Evolutionary conservation across 1,140 invertebrate genomes (phyloP), one percentile per base, ranked within the genome.

Genomic region (Brachystomella parvula): DNA sequence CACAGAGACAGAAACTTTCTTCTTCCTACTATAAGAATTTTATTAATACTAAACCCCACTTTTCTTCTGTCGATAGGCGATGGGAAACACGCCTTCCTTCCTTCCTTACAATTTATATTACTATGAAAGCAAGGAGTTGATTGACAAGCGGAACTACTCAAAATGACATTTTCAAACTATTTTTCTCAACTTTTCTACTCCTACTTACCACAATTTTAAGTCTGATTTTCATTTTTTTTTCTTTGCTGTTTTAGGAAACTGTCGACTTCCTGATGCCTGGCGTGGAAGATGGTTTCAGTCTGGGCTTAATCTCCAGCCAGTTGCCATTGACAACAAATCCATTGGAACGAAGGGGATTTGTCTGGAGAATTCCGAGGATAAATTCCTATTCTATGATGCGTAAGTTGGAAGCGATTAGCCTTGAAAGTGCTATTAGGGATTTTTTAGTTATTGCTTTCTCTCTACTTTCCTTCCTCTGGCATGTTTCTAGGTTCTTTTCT

Each of bases 241-340:
- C 63, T 59, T 72, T 47, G 64, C 17, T 30, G 17, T 60, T 60
- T 19, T 29, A 33, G 61, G 61, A 6, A 47, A 26, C 32, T 90
- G 88, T 78, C 82, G 82, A 69, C 89, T 90, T 79, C 88, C 88
- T 65, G 78, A 82, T 60, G 81, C 82, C 64, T 90, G 89, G 88
- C 83, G 87, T 73, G 89, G 88, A 64, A 85, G 84, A 63, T 90
- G 89, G 89, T 90, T 90, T 78, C 87, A 90, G 76, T 89, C 87
- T 65, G 88, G 89, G 44, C 86, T 89, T 69, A 84, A 86, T 73
- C 24, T 53, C 12, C 86, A 89, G 74, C 83, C 86, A 47, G 87
- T 90, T 75, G 78, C 84, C 69, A 88, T 90, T 76, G 86, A 88
- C 70, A 86, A 84, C 61, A 86, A 86, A 69, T 81, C 85, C 68